Percentiles rank a stretch among this genome's conserved stretches.
phyloP scores from a whole-genome alignment of 53 echinoderm and acorn worm species.

The Arbacia lixula region DNA sequence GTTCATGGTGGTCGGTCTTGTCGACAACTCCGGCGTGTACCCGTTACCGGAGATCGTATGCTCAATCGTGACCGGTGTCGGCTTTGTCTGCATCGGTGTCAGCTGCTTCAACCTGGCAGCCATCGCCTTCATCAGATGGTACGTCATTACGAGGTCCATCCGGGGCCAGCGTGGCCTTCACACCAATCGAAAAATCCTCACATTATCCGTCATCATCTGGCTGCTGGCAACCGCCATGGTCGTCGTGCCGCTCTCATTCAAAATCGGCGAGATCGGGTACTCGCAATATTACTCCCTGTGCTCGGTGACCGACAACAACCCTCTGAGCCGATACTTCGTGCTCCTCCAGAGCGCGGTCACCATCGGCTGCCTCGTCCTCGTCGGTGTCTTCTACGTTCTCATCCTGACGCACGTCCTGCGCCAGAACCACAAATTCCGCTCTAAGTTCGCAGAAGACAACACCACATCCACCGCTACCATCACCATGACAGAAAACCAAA shows the following conservation, averaged over 20 bases:
- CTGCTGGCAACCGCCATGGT: neutral
- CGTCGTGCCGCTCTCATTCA: constrained; percentile 10
- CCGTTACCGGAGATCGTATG: constrained; percentile 30
- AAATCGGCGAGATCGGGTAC: constrained; percentile 22
- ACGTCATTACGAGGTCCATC: constrained; percentile 34
- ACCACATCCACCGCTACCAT: too few species aligned
- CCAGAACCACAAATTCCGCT: neutral
- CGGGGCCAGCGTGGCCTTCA: constrained; percentile 41
- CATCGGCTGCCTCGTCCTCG: neutral
- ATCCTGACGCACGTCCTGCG: neutral
- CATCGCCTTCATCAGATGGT: constrained; percentile 34
- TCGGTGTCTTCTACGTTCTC: neutral
- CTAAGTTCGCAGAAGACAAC: neutral
- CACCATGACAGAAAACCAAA: neutral
- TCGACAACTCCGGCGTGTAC: neutral
- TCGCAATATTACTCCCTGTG: constrained; percentile 24
- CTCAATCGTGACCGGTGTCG: constrained; percentile 17
- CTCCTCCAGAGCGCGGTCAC: neutral
- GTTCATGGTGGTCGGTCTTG: constrained; percentile 7
- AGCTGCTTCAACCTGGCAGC: constrained; percentile 11
- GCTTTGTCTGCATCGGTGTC: neutral
- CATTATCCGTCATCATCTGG: neutral
- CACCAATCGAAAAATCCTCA: neutral
- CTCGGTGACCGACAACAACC: constrained; percentile 32
- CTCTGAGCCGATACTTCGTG: constrained; percentile 7